phyloP scores from a whole-genome alignment of 1,140 invertebrate species.

The Triops cancriformis region DNA sequence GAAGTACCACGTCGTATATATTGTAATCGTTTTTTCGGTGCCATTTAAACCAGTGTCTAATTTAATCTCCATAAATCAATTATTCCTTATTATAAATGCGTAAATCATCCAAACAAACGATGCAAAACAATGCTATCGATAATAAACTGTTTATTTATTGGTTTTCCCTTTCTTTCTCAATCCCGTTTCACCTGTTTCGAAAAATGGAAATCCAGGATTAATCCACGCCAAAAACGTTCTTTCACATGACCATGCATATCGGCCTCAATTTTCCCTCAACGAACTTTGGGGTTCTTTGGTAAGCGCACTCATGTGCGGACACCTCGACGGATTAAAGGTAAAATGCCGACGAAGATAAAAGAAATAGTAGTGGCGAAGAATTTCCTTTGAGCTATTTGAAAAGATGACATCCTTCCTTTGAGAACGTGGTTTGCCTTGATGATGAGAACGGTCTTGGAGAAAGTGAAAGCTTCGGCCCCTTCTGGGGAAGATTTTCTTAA shows the following conservation, averaged over 20 bases:
- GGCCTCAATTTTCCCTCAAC: not conserved
- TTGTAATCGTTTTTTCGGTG: too few species aligned
- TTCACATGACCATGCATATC: constrained; percentile 6
- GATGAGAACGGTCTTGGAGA: not conserved
- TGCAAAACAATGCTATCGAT: not conserved
- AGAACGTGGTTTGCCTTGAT: not conserved
- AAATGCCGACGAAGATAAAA: not conserved
- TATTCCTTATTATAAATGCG: too few species aligned
- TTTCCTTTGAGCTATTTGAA: not conserved
- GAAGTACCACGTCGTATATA: too few species aligned
- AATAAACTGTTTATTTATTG: not conserved
- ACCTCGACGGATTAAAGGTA: not conserved
- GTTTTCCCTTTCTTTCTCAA: not conserved
- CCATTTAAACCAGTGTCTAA: too few species aligned
- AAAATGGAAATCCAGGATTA: not conserved
- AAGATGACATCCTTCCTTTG: not conserved
- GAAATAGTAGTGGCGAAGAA: not conserved
- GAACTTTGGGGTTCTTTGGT: not conserved
- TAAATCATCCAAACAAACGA: too few species aligned
- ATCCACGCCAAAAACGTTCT: not conserved
- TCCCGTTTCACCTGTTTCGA: not conserved
- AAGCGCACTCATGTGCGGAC: not conserved
- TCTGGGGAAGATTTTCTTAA: not conserved
- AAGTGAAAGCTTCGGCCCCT: not conserved
- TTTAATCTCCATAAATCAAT: too few species aligned